Base-by-base conservation (phyloP, 2,113 vertebrate genomes). In the Ptychochromis oligacanthus region DNA sequence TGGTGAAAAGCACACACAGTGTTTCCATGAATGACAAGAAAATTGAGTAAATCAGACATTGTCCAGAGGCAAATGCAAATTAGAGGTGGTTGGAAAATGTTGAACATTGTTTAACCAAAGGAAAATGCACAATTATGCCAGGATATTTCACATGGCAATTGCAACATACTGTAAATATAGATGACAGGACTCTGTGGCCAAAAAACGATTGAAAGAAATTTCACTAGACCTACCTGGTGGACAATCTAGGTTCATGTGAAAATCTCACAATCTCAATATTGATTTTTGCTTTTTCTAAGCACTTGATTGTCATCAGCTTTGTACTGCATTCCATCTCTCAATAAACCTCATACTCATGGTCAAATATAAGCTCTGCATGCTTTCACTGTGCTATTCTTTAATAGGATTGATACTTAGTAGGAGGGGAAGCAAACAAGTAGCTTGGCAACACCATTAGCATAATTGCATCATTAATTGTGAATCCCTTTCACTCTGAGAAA, bases 391-490 rank as follows among this genome's bases (percentile, higher is more conserved):
- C 28, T 84, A 84, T 92, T 89, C 85, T 91, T 89, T 65, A 89
- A 34, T 75, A 85, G 77, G 84, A 89, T 92, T 90, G 89, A 92
- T 91, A 89, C 92, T 88, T 86, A 82, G 86, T 64, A 74, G 86
- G 79, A 89, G 81, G 65, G 86, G 64, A 93, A 77, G 91, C 75
- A 83, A 88, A 82, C 76, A 24, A 84, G 76, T 76, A 83, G 86
- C 87, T 75, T 84, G 87, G 89, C 79, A 85, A 93, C 82, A 14
- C 65, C 72, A 95, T 95, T 95, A 92, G 92, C 93, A 95, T 94
- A 95, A 95, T 93, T 92, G 90, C 91, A 93, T 93, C 93, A 95
- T 96, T 95, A 95, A 94, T 91, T 94, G 92, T 88, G 82, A 86
- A 87, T 90, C 89, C 85, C 77, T 93, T 94, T 94, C 85, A 93